A percentile compares a stretch with the other conserved stretches of the same genome.
These are phyloP conservation scores for Cololabis saira DNA, from an alignment of 2,113 vertebrate species.

Conservation along the genomic window DNA sequence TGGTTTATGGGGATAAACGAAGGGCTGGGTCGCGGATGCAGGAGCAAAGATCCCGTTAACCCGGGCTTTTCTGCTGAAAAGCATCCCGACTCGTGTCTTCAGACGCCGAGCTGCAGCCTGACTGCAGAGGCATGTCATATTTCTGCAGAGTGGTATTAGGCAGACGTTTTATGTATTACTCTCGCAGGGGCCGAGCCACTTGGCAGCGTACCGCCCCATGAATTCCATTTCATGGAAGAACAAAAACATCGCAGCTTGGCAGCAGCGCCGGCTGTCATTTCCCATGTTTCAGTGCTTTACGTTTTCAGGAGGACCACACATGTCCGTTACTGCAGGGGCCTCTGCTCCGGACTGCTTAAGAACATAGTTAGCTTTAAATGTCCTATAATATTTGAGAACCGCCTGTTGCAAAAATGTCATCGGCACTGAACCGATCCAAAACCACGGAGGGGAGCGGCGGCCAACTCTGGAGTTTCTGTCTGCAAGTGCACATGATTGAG, in stretches of 20 bases:
- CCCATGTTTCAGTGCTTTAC: constrained; percentile 56
- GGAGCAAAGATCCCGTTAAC: no score
- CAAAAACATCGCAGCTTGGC: constrained; percentile 46
- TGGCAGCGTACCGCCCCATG: constrained; percentile 50
- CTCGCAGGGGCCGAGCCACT: constrained; percentile 47
- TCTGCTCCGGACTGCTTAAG: constrained; percentile 55
- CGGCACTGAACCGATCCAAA: constrained; percentile 49
- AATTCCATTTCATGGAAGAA: constrained; percentile 62
- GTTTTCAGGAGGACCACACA: constrained; percentile 60
- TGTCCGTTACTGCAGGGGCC: constrained; percentile 33
- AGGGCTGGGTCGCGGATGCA: background rate
- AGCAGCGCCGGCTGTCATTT: constrained; percentile 45
- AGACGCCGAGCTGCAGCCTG: constrained; percentile 29
- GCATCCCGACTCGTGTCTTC: constrained; percentile 2
- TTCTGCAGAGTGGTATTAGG: constrained; percentile 41
- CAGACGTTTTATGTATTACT: constrained; percentile 41
- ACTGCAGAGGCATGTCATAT: constrained; percentile 38
- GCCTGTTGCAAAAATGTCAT: constrained; percentile 35
- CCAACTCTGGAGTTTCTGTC: constrained; percentile 19
- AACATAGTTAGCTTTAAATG: constrained; percentile 27
- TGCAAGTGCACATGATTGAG: constrained; percentile 16
- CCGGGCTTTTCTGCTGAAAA: background rate
- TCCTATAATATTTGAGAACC: constrained; percentile 34
- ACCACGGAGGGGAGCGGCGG: constrained; percentile 46
- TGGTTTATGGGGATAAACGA: background rate